A percentile compares a stretch with the other conserved stretches of the same genome.
Evolutionary conservation across 2,797 vertebrate species (phyloP).

Genomic region (Smutsia gigantea): DNA sequence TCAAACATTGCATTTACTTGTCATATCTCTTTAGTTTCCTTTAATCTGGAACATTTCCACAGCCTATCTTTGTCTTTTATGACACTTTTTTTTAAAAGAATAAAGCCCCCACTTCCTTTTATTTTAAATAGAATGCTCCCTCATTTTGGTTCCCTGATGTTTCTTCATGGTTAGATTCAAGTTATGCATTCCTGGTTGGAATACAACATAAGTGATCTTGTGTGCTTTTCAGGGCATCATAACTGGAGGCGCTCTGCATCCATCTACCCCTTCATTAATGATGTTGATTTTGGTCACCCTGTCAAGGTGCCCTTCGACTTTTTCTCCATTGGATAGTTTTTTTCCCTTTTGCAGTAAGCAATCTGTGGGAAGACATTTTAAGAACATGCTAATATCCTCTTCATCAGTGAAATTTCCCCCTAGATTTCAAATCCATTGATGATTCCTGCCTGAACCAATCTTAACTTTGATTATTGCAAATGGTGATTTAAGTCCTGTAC

Average conservation of each 20-base stretch:
- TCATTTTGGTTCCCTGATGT: slow-evolving; percentile 1
- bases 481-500: not conserved
- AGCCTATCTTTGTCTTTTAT: not conserved
- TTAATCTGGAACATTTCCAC: slow-evolving; percentile 4
- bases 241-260: not conserved
- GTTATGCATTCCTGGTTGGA: not conserved
- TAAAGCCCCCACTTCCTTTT: not conserved
- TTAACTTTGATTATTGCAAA: not conserved
- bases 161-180: not conserved
- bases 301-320: not conserved
- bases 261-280: not conserved
- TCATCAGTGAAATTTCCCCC: not conserved
- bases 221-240: not conserved
- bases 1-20: not conserved
- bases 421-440: not conserved
- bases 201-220: not conserved
- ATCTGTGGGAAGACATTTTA: not conserved
- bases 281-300: not conserved
- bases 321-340: not conserved
- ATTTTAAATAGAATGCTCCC: slow-evolving; percentile 25
- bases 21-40: not conserved
- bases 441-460: not conserved
- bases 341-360: not conserved
- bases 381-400: not conserved
- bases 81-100: not conserved